phyloP scores from a whole-genome alignment of 2,113 vertebrate genomes.

The Ivindomyrus marchei region DNA sequence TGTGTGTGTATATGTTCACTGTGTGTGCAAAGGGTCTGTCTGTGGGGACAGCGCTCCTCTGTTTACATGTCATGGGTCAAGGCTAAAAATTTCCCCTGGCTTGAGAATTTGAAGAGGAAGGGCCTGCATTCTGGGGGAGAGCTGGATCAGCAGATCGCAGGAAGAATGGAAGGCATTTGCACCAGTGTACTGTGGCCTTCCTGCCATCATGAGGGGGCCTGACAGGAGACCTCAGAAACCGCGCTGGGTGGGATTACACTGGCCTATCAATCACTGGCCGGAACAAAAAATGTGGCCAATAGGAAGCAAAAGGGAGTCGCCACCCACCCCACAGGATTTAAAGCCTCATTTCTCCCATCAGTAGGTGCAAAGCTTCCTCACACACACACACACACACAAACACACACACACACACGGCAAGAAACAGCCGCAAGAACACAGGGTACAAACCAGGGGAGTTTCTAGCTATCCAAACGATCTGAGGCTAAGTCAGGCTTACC shows the following conservation, averaged over 20 bases:
- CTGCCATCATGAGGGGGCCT: not conserved
- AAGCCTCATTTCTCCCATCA: not conserved
- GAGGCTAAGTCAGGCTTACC: too few species aligned
- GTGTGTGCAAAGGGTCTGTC: not conserved
- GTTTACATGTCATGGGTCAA: slow-evolving; percentile 40
- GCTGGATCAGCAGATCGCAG: slow-evolving; percentile 8
- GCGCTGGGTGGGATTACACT: not conserved
- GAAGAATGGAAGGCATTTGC: slow-evolving; percentile 15
- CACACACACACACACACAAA: not conserved
- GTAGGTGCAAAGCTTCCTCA: not conserved
- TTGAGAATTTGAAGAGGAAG: slow-evolving; percentile 36
- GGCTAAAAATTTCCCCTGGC: slow-evolving; percentile 43
- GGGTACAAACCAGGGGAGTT: not conserved
- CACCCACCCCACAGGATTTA: not conserved
- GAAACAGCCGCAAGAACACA: not conserved
- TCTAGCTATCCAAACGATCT: too few species aligned
- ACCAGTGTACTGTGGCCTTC: not conserved
- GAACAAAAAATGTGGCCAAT: not conserved
- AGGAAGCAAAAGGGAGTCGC: not conserved
- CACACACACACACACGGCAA: not conserved
- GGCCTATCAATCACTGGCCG: not conserved
- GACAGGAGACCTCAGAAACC: not conserved
- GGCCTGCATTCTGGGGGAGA: slow-evolving; percentile 21
- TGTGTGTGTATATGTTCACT: not conserved
- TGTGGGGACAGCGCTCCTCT: slow-evolving; percentile 23